Percentiles rank a stretch among this genome's conserved stretches.
Conservation (phyloP, 2,113 vertebrate genomes). For the Tringa solitaria region DNA sequence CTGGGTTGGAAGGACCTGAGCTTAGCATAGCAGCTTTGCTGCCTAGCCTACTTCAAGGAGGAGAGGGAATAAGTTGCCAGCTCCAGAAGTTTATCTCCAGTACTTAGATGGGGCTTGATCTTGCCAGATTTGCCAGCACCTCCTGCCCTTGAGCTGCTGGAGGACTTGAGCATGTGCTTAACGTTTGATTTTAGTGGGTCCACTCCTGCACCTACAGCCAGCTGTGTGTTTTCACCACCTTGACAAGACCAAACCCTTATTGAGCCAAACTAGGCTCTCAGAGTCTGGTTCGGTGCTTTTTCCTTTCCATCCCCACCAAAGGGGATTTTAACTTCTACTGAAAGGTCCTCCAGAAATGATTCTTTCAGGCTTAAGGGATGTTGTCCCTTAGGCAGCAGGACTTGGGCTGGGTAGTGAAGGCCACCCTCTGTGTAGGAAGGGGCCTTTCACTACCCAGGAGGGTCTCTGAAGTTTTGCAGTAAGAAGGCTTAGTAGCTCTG, state of each 20-base stretch:
- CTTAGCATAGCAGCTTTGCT: not conserved
- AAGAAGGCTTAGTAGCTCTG: not conserved
- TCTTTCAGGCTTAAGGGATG: too few species aligned
- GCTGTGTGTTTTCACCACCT: not conserved
- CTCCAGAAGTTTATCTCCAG: not conserved
- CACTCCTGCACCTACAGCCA: rapidly evolving
- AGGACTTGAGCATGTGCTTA: not conserved
- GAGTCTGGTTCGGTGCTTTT: not conserved
- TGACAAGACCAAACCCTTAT: not conserved
- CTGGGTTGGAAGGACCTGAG: not conserved
- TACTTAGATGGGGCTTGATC: not conserved
- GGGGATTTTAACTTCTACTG: not conserved
- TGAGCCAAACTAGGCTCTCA: not conserved
- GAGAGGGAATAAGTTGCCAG: not conserved
- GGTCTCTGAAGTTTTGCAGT: not conserved
- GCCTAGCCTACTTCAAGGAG: not conserved
- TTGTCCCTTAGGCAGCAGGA: not conserved
- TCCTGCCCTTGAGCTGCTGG: not conserved
- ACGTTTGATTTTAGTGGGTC: not conserved
- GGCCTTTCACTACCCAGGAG: not conserved
- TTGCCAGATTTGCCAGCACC: not conserved
- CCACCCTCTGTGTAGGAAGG: not conserved
- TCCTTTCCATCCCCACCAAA: not conserved
- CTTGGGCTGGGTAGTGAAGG: not conserved
- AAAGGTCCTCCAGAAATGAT: not conserved